phyloP scores from a whole-genome alignment of 1,140 invertebrate species.

The Papilio polyxenes region DNA sequence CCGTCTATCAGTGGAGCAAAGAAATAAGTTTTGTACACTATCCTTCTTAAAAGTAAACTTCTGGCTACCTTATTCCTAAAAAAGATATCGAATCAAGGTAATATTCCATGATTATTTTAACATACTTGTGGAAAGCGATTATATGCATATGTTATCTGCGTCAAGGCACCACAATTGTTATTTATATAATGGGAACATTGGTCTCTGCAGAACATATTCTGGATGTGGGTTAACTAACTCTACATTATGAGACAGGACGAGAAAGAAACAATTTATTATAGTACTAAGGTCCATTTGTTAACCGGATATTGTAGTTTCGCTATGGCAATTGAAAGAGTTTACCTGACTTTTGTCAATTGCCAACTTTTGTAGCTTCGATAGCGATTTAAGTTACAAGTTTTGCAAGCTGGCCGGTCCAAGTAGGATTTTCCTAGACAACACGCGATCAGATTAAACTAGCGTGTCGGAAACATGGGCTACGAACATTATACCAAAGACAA shows the following conservation, averaged over 20 bases:
- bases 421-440: slow-evolving; percentile 45
- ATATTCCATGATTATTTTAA: slow-evolving; percentile 19
- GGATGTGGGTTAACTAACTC: no score
- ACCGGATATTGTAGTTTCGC: no score
- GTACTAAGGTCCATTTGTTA: no score
- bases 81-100: slow-evolving; percentile 18
- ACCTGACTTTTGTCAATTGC: not conserved
- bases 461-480: slow-evolving; percentile 3
- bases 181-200: not conserved
- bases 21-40: not conserved
- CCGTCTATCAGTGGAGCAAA: no score
- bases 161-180: not conserved
- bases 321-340: no score
- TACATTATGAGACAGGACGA: no score
- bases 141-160: not conserved
- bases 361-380: not conserved
- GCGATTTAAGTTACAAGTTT: not conserved
- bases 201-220: not conserved
- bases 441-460: slow-evolving; percentile 40
- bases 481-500: not conserved
- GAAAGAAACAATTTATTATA: no score
- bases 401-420: not conserved
- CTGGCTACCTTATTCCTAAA: not conserved
- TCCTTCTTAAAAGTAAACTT: not conserved
- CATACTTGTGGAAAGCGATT: not conserved